These are phyloP conservation scores for Hydractinia symbiolongicarpus DNA, from an alignment of 30 jellyfish, hydroid and myxozoan species.

Conservation along the genomic window DNA sequence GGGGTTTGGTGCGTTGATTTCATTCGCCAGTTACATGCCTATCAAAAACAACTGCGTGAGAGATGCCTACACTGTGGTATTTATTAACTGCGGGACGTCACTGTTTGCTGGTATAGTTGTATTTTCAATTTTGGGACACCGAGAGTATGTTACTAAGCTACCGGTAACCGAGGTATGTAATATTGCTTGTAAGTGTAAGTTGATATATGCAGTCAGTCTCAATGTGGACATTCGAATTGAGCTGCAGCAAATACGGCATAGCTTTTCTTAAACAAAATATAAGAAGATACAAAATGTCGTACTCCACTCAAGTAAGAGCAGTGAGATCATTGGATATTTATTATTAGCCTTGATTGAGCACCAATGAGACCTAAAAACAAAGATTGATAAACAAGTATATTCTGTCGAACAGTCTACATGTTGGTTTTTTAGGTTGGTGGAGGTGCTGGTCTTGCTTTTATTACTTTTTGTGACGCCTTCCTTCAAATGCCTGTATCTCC, in stretches of 20 bases:
- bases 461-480: constrained; percentile 78
- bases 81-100: constrained; percentile 90
- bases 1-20: constrained; percentile 89
- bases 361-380: too few relatives aligned
- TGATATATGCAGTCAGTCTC: too few relatives aligned
- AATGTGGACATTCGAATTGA: too few relatives aligned
- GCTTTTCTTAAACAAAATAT: too few relatives aligned
- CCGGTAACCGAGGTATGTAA: constrained; percentile 49
- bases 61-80: constrained; percentile 88
- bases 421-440: constrained; percentile 55
- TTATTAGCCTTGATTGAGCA: too few relatives aligned
- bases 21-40: constrained; percentile 96
- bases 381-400: too few relatives aligned
- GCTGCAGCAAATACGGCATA: too few relatives aligned
- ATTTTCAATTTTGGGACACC: constrained; percentile 88
- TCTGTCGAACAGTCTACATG: too few relatives aligned
- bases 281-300: too few relatives aligned
- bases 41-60: constrained; percentile 76
- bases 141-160: constrained; percentile 41
- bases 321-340: too few relatives aligned
- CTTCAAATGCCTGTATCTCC: constrained; percentile 87
- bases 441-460: constrained; percentile 96
- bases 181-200: background rate
- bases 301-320: too few relatives aligned
- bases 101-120: constrained; percentile 92